A percentile compares a stretch with the other conserved stretches of the same genome.
Conservation (phyloP, 2,797 vertebrate genomes). For the Pristis pectinata region DNA sequence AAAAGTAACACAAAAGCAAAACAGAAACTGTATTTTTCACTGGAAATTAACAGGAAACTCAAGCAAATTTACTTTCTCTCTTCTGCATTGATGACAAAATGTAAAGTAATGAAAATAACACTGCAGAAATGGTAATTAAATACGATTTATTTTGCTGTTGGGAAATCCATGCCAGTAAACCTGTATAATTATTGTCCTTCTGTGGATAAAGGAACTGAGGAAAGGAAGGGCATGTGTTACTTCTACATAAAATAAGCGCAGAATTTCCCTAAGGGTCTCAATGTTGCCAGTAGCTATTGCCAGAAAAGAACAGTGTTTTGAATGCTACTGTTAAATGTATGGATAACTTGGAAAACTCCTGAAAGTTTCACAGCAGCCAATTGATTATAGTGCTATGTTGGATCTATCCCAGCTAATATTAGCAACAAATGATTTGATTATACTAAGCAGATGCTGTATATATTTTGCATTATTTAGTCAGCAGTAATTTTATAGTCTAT, state of each 20-base stretch:
- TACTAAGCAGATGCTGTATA: background rate
- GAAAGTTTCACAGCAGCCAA: background rate
- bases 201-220: background rate
- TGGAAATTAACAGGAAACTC: background rate
- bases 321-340: background rate
- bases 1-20: background rate
- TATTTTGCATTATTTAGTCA: background rate
- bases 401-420: background rate
- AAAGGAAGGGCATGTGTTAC: background rate
- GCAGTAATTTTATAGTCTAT: background rate
- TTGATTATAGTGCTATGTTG: background rate
- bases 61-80: background rate
- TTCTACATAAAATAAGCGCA: background rate
- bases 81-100: background rate
- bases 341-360: background rate
- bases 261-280: background rate
- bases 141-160: background rate
- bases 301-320: background rate
- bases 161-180: background rate
- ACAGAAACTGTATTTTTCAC: background rate
- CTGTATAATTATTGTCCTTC: background rate
- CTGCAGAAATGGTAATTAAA: background rate
- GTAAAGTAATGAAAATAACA: background rate
- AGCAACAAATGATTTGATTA: background rate
- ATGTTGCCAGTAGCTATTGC: background rate